Evolutionary conservation across 2,888 invertebrate genomes (phyloP).

Genomic region (Melanostoma scalare): DNA sequence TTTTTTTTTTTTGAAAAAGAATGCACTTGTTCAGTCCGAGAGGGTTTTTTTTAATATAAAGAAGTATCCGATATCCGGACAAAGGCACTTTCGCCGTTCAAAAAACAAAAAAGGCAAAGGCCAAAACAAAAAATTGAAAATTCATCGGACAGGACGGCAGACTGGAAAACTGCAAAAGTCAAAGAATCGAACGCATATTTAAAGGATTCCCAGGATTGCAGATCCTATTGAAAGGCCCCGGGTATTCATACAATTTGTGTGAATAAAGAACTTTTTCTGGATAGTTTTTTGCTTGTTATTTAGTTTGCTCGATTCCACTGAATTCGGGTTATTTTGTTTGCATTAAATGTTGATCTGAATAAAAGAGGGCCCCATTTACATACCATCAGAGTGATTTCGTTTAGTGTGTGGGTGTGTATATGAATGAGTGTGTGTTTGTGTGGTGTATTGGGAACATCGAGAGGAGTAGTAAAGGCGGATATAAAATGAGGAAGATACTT

Average conservation of each 20-base stretch:
- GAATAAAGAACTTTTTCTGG: conserved; percentile 22
- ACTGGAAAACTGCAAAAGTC: conserved; percentile 28
- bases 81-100: neutral
- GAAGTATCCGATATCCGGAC: neutral
- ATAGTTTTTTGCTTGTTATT: conserved; percentile 49
- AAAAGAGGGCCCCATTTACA: conserved; percentile 16
- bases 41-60: conserved; percentile 12
- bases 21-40: conserved; percentile 29
- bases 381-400: conserved; percentile 1
- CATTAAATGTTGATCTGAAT: conserved; percentile 31
- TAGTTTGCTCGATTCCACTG: conserved; percentile 17
- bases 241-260: conserved; percentile 35
- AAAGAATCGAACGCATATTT: conserved; percentile 40
- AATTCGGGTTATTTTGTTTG: conserved; percentile 45
- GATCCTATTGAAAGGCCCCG: conserved; percentile 28
- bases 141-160: conserved; percentile 10
- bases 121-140: conserved; percentile 4
- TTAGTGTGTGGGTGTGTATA: conserved; percentile 1
- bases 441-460: conserved; percentile 28
- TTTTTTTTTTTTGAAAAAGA: conserved; percentile 5
- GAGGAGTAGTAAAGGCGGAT: conserved; percentile 37
- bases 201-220: conserved; percentile 36
- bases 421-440: neutral
- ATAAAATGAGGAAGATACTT: conserved; percentile 47
- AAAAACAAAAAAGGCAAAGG: neutral